Base-by-base conservation (phyloP, 2,797 vertebrate species). In the Galaxias olidus region DNA sequence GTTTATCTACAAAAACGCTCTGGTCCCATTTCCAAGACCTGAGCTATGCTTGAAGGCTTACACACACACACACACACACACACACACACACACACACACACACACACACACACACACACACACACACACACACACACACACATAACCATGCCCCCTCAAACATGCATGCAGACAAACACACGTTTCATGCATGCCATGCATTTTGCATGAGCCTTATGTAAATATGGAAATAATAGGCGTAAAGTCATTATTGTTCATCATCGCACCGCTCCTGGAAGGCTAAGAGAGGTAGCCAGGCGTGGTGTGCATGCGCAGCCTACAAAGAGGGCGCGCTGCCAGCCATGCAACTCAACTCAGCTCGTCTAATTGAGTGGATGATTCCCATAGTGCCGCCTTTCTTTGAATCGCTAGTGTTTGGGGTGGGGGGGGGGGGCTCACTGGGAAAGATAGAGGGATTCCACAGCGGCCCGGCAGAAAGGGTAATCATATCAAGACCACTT, bases 31-130 rank as follows among this genome's bases (percentile, higher is more conserved):
- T 30, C 30, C 30, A 30, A 30, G 3, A 3, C 30, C 30, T 6
- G 2, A 30, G 30, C 30, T 6, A 30, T 62, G 67, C 63, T 67
- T 40, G 73, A 54, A 69, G 76, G 52, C 64, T 64, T 48, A 63
- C 18, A 68, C 30, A 6, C 30, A 30, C 30, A 6, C 30, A 30
- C 30, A 6, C 30, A 30, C 49, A 14, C 49, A 51, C 10, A 51
- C 13, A 51, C 49, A 51, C 49, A 12, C 2, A 3, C 30, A 6
- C 30, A 6, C 30, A 30, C 30, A 2, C 30, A 3, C 30, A 2
- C 2, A 30, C 30, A 30, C 30, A 30, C 30, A 30, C 30, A n/a
- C 30, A 30, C 30, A 30, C 30, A 30, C 30, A 30, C 30, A 30
- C 30, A 30, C 10, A 58, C 47, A 43, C n/a, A 61, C 19, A 51